phyloP scores from a whole-genome alignment of 2,888 invertebrate species.

The Aleiodes testaceus region DNA sequence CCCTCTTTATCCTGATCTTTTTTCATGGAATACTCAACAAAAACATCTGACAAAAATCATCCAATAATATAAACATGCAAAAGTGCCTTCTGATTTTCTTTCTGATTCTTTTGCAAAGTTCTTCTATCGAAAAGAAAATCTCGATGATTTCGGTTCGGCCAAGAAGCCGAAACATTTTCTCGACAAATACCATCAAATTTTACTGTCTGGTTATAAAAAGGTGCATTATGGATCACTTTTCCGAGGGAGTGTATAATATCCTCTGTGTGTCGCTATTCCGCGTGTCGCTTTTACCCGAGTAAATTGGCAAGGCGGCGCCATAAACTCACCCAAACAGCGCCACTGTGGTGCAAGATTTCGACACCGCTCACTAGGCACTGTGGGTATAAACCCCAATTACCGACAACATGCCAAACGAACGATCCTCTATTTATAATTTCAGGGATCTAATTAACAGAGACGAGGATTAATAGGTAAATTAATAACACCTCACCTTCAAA shows the following conservation, averaged over 20 bases:
- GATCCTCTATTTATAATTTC: conserved; percentile 34
- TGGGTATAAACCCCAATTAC: conserved; percentile 32
- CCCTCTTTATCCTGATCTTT: too few species aligned
- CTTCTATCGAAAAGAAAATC: too few species aligned
- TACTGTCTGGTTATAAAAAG: background rate
- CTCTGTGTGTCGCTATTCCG: background rate
- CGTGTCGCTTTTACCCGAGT: conserved; percentile 7
- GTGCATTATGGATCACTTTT: background rate
- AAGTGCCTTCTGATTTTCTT: background rate
- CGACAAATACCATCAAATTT: too few species aligned
- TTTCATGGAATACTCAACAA: background rate
- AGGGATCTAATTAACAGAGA: conserved; percentile 28
- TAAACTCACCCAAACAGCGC: conserved; percentile 34
- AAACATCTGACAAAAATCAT: background rate
- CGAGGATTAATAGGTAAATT: conserved; percentile 37
- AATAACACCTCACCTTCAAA: conserved; percentile 23
- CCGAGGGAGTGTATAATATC: conserved; percentile 3
- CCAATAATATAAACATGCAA: background rate
- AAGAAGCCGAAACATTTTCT: too few species aligned
- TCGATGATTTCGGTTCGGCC: too few species aligned
- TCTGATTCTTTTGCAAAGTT: too few species aligned
- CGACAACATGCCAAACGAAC: conserved; percentile 30
- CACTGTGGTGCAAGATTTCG: conserved; percentile 68
- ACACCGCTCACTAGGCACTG: conserved; percentile 54
- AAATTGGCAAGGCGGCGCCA: conserved; percentile 31